Percentiles rank a stretch among this genome's conserved stretches.
Conservation (phyloP, 2,113 vertebrate species). For the Tapirus terrestris region DNA sequence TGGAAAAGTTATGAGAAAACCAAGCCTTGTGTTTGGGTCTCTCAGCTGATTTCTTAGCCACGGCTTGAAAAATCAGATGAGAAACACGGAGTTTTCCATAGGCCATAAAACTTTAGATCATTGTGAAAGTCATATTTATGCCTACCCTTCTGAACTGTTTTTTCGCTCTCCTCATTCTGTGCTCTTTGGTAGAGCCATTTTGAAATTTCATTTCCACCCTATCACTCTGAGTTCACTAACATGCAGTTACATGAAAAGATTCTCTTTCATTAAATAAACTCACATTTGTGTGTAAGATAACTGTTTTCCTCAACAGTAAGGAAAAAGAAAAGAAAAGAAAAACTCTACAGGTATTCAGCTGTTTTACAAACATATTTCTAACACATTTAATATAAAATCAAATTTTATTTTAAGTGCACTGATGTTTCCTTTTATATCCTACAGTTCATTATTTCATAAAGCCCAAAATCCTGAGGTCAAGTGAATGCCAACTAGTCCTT, state of each 20-base stretch:
- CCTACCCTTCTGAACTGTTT: neutral
- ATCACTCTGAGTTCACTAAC: neutral
- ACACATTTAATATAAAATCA: neutral
- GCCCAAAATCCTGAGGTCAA: neutral
- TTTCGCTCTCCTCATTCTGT: neutral
- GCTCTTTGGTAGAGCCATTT: neutral
- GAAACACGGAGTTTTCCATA: slow-evolving; percentile 25
- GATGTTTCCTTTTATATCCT: neutral
- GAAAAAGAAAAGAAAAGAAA: neutral
- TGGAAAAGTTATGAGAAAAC: slow-evolving; percentile 69
- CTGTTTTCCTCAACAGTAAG: neutral
- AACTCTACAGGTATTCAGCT: neutral
- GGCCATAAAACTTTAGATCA: slow-evolving; percentile 39
- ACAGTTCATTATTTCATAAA: neutral
- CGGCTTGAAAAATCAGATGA: slow-evolving; percentile 69
- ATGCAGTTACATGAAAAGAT: neutral
- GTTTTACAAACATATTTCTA: slow-evolving; percentile 23
- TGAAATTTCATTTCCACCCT: neutral
- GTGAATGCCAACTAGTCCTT: neutral
- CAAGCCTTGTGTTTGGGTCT: neutral
- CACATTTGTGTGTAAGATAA: neutral
- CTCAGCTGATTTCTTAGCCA: slow-evolving; percentile 62
- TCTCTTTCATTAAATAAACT: slow-evolving; percentile 30
- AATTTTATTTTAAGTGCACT: neutral
- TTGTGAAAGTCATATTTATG: neutral